A percentile compares a stretch with the other conserved stretches of the same genome.
These are phyloP conservation scores for Theodoxus fluviatilis DNA, from an alignment of 2,888 invertebrate genomes.

Conservation along the genomic window DNA sequence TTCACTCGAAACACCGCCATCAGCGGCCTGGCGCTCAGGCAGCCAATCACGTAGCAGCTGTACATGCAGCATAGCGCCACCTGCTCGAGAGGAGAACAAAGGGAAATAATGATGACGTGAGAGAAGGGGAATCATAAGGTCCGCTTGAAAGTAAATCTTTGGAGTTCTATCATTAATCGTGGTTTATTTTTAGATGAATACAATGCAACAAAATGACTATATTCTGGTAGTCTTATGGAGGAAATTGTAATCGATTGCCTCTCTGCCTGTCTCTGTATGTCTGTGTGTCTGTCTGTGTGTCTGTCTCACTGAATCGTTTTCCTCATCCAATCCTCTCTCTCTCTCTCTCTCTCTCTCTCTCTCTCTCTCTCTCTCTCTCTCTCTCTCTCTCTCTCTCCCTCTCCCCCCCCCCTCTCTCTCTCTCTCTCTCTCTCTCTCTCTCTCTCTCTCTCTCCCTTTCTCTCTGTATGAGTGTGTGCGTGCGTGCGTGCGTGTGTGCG, in stretches of 20 bases:
- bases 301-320: not conserved
- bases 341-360: not conserved
- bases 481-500: too few species aligned
- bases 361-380: not conserved
- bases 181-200: too few species aligned
- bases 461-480: not conserved
- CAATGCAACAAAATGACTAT: too few species aligned
- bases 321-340: not conserved
- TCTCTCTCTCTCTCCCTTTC: slow-evolving; percentile 2
- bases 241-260: not conserved
- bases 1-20: slow-evolving; percentile 50
- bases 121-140: slow-evolving; percentile 52
- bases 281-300: not conserved
- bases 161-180: too few species aligned
- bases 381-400: not conserved
- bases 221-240: too few species aligned
- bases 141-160: slow-evolving; percentile 29
- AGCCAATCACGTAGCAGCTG: slow-evolving; percentile 48
- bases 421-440: slow-evolving; percentile 11
- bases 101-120: slow-evolving; percentile 38
- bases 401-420: not conserved
- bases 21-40: slow-evolving; percentile 44
- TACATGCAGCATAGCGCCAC: slow-evolving; percentile 52
- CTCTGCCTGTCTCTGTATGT: slow-evolving; percentile 12
- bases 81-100: slow-evolving; percentile 48